Base-by-base conservation (phyloP, 2,113 vertebrate species). In the Patagioenas fasciata region DNA sequence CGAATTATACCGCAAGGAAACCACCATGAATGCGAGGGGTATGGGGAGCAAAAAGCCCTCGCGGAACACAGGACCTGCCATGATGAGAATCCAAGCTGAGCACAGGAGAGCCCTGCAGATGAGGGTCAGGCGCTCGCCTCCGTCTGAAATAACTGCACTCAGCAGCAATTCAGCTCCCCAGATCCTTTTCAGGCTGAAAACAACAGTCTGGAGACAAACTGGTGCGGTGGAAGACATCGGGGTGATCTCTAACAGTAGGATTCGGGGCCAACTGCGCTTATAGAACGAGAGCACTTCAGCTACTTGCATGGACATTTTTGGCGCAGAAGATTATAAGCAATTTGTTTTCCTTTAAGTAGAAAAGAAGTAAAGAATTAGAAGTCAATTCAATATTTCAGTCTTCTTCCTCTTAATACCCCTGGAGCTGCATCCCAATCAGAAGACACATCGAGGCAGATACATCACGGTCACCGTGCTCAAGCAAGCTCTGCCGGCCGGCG, bases 401-500 rank as follows among this genome's bases (percentile, higher is more conserved):
- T 61, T 73, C 57, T 79, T 80, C 64, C 28, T 71, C 88, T 70
- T 70, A 50, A 56, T 70, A 78, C 24, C 74, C 82, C 85, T 6
- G 3, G 78, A 93, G 85, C 85, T 42, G 60, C 20, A 15, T 48
- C 29, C 67, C 15, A 64, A n/a, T 91, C 91, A 85, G 67, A 90
- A 95, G 58, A 85, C 40, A 77, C 54, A 73, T 3, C 67, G 75
- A 80, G 83, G 91, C 12, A 95, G 67, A 91, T 91, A 93, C 18
- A 94, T 97, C 72, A 93, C 25, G 54, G 84, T 81, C 91, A 95
- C 86, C 0, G 4, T 83, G 85, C 88, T 93, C 66, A 90, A 93
- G 89, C 73, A 96, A 90, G 64, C 79, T 93, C 67, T 71, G 82
- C 90, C 6, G 69, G 95, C 93, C 95, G 89, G 88, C 47, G 44